Conservation (phyloP, 2,113 vertebrate species). For the Gila orcuttii region DNA sequence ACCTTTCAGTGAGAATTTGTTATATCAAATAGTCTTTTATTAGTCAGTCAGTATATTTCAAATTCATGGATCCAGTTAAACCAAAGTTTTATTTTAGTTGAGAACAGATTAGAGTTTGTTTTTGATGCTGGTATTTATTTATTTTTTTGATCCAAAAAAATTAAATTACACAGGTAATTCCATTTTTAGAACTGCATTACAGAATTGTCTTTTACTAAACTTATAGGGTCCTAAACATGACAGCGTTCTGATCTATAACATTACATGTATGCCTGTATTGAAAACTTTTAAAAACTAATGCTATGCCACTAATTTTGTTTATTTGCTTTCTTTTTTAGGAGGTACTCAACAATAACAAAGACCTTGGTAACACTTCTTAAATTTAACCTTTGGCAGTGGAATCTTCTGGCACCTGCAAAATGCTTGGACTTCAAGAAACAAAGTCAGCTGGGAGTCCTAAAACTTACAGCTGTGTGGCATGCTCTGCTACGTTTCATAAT, state of each 20-base stretch:
- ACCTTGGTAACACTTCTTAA: constrained; percentile 13
- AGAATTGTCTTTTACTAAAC: background rate
- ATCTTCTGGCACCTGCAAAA: constrained; percentile 53
- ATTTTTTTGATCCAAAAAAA: background rate
- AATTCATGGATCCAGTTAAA: background rate
- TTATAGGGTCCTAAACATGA: background rate
- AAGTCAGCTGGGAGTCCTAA: constrained; percentile 61
- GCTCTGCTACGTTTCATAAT: constrained; percentile 74
- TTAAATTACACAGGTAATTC: background rate
- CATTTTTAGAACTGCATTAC: background rate
- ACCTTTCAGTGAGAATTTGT: too few species aligned
- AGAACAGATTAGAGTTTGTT: background rate
- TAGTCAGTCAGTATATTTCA: background rate
- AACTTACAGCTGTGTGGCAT: constrained; percentile 76
- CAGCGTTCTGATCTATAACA: background rate
- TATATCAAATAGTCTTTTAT: background rate
- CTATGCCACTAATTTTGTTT: constrained; percentile 5
- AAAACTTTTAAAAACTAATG: background rate
- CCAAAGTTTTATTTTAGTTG: too few species aligned
- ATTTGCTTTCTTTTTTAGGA: constrained; percentile 39
- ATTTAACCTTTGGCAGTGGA: background rate
- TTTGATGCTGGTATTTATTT: background rate
- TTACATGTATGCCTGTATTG: background rate
- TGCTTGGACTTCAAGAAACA: constrained; percentile 77
- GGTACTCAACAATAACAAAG: constrained; percentile 30